These are phyloP conservation scores for Neomonachus schauinslandi DNA, from an alignment of 2,113 vertebrate species.

Conservation along the genomic window DNA sequence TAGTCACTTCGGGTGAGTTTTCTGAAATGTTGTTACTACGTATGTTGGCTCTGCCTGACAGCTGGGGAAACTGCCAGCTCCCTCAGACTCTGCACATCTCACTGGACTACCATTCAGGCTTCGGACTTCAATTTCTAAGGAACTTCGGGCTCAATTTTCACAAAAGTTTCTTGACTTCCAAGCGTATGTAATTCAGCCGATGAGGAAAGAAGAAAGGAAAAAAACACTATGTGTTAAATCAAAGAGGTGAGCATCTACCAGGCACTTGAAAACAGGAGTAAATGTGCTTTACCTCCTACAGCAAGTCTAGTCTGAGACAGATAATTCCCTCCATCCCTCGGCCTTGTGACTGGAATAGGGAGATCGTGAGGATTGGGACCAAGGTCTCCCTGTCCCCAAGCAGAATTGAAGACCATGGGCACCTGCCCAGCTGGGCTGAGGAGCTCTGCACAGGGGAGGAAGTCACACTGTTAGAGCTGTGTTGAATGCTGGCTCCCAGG, in stretches of 20 bases:
- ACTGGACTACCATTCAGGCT: not conserved
- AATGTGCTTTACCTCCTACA: too few species aligned
- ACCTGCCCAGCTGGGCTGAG: not conserved
- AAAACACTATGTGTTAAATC: too few species aligned
- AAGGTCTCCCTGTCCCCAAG: not conserved
- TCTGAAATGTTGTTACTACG: rapidly evolving
- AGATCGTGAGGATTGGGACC: too few species aligned
- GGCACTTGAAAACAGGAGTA: not conserved
- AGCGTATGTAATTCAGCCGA: not conserved
- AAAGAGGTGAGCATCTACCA: not conserved
- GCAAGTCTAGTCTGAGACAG: too few species aligned
- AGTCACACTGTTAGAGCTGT: rapidly evolving
- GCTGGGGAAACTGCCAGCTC: not conserved
- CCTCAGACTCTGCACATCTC: not conserved
- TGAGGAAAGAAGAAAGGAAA: not conserved
- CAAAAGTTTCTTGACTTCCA: not conserved
- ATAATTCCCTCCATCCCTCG: too few species aligned
- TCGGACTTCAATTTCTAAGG: not conserved
- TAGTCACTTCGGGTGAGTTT: not conserved
- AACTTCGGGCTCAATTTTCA: not conserved
- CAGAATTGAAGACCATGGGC: not conserved
- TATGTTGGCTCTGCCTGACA: not conserved
- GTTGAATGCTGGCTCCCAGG: not conserved
- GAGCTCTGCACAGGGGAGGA: not conserved
- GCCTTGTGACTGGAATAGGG: not conserved